phyloP scores from a whole-genome alignment of 2,797 vertebrate genomes.

The Salarias fasciatus region DNA sequence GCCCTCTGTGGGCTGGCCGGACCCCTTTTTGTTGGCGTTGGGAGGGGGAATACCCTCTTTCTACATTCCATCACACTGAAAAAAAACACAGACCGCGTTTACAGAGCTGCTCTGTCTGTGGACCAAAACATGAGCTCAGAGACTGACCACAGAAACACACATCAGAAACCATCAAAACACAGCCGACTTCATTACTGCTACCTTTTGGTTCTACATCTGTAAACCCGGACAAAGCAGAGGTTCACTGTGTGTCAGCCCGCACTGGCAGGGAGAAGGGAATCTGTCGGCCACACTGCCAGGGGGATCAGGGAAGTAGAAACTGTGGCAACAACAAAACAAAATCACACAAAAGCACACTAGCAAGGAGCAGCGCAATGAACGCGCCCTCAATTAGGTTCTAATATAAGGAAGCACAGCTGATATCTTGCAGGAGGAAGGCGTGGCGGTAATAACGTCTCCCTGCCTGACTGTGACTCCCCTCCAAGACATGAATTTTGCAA shows the following conservation, averaged over 20 bases:
- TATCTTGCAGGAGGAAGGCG: conserved; percentile 20
- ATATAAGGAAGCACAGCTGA: conserved; percentile 15
- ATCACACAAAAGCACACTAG: conserved; percentile 23
- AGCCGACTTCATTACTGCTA: conserved; percentile 3
- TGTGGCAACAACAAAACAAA: conserved; percentile 42
- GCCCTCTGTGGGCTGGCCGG: conserved; percentile 35
- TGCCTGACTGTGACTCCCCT: conserved; percentile 20
- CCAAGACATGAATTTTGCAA: conserved; percentile 42
- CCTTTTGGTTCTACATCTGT: conserved; percentile 30
- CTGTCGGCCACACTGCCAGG: conserved; percentile 58
- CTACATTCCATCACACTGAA: conserved; percentile 46
- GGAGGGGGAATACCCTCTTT: conserved; percentile 28
- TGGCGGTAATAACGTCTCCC: conserved; percentile 36
- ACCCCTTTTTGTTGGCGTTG: conserved; percentile 46
- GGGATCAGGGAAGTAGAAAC: conserved; percentile 50
- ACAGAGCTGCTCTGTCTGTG: conserved; percentile 19
- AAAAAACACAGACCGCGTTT: conserved; percentile 14
- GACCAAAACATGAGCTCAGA: conserved; percentile 15
- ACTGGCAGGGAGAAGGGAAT: conserved; percentile 47
- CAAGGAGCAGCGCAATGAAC: background rate
- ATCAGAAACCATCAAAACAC: conserved; percentile 19
- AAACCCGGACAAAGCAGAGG: conserved; percentile 36
- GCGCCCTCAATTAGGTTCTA: background rate
- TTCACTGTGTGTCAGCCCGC: conserved; percentile 41
- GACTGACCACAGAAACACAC: background rate